Conservation (phyloP, 2,113 vertebrate species). For the Nymphicus hollandicus region DNA sequence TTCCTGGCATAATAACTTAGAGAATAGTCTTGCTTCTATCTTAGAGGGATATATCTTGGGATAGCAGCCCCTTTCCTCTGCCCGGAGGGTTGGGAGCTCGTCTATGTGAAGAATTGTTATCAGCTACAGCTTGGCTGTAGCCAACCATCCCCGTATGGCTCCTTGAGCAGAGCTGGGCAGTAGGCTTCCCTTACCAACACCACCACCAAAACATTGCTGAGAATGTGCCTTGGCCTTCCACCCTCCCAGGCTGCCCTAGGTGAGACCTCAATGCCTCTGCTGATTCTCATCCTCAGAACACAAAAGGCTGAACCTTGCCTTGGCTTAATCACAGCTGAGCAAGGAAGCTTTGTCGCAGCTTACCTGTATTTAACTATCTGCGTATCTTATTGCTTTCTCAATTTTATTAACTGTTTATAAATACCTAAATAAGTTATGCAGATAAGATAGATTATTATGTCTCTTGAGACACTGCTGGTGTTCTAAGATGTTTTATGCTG, state of each 20-base stretch:
- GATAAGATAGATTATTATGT: not conserved
- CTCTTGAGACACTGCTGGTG: not conserved
- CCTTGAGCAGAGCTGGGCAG: not conserved
- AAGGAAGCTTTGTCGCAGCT: not conserved
- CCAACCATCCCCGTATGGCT: accelerated
- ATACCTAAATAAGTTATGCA: not conserved
- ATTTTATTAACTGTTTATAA: not conserved
- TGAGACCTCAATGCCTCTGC: not conserved
- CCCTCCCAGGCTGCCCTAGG: not conserved
- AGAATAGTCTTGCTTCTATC: not conserved
- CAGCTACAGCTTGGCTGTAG: not conserved
- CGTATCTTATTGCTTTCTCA: not conserved
- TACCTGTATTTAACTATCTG: not conserved
- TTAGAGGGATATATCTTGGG: not conserved
- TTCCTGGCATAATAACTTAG: not conserved
- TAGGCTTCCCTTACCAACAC: not conserved
- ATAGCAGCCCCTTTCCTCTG: not conserved
- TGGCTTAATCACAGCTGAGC: not conserved
- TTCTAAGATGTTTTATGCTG: not conserved
- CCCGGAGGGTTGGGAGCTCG: not conserved
- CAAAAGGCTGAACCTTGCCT: accelerated
- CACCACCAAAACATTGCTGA: not conserved
- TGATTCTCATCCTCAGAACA: not conserved
- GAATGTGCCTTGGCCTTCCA: accelerated
- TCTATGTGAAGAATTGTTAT: not conserved